Evolutionary conservation across 2,888 invertebrate genomes (phyloP).

Genomic region (Cataglyphis albicans): DNA sequence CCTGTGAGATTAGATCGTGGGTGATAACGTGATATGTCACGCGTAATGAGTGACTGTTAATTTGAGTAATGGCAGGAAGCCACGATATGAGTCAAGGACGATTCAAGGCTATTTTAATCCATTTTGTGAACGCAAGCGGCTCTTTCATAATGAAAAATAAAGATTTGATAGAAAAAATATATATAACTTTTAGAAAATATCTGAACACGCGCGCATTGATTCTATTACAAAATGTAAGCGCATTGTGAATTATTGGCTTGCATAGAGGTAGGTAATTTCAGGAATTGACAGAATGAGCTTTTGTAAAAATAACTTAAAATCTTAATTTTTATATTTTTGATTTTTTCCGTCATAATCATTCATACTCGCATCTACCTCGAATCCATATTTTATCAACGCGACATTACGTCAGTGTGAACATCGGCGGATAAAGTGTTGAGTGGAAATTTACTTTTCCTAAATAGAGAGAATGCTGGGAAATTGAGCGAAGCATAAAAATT

Average conservation of each 20-base stretch:
- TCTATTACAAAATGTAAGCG: neutral
- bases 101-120: neutral
- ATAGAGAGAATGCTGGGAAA: conserved; percentile 56
- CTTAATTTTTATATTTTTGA: neutral
- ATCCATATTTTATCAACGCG: conserved; percentile 6
- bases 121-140: neutral
- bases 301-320: neutral
- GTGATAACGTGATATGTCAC: conserved; percentile 22
- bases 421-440: conserved; percentile 10
- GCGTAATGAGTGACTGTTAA: conserved; percentile 15
- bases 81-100: neutral
- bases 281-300: neutral
- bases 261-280: neutral
- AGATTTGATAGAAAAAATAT: neutral
- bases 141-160: neutral
- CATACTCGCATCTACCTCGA: neutral
- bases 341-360: neutral
- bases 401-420: conserved; percentile 11
- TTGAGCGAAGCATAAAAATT: conserved; percentile 65
- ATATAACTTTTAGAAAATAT: conserved; percentile 1
- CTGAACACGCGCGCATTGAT: neutral
- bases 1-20: conserved; percentile 56
- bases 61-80: neutral
- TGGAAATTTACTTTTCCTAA: conserved; percentile 44
- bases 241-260: neutral